A percentile compares a stretch with the other conserved stretches of the same genome.
Conservation (phyloP, 2,888 invertebrate genomes). For the Apoda limacodes region DNA sequence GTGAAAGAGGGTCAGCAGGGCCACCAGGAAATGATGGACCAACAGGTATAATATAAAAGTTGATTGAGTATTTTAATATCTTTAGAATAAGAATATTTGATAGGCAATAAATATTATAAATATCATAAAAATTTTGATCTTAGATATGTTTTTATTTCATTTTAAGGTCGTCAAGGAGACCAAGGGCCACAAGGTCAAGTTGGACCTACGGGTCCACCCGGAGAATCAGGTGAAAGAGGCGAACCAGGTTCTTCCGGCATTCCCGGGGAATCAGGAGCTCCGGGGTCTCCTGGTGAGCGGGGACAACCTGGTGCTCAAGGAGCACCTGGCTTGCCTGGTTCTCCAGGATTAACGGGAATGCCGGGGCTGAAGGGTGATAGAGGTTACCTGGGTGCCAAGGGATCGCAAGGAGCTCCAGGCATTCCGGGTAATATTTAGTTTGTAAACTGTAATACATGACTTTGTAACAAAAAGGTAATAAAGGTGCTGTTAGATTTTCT, state of each 20-base stretch:
- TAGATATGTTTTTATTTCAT: constrained; percentile 3
- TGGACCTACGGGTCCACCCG: constrained; percentile 81
- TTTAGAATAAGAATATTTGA: no score
- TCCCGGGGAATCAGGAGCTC: constrained; percentile 78
- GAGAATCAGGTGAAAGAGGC: constrained; percentile 85
- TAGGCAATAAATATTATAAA: no score
- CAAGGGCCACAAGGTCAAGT: constrained; percentile 82
- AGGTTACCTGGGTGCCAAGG: constrained; percentile 77
- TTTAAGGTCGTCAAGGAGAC: constrained; percentile 75
- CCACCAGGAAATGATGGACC: constrained; percentile 82
- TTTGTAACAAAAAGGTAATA: not conserved
- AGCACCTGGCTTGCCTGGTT: constrained; percentile 75
- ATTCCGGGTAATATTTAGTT: constrained; percentile 56
- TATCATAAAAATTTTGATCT: no score
- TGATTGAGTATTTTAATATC: not conserved
- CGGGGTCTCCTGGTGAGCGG: constrained; percentile 79
- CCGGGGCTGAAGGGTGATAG: constrained; percentile 81
- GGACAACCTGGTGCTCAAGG: constrained; percentile 80
- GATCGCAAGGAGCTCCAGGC: constrained; percentile 78
- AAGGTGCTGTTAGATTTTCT: no score
- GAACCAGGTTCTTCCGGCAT: constrained; percentile 80
- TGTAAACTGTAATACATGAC: not conserved
- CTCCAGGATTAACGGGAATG: constrained; percentile 75
- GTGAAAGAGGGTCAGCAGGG: constrained; percentile 78
- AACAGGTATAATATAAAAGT: constrained; percentile 53